phyloP scores from a whole-genome alignment of 1,140 invertebrate genomes.

The Drosophila miranda region DNA sequence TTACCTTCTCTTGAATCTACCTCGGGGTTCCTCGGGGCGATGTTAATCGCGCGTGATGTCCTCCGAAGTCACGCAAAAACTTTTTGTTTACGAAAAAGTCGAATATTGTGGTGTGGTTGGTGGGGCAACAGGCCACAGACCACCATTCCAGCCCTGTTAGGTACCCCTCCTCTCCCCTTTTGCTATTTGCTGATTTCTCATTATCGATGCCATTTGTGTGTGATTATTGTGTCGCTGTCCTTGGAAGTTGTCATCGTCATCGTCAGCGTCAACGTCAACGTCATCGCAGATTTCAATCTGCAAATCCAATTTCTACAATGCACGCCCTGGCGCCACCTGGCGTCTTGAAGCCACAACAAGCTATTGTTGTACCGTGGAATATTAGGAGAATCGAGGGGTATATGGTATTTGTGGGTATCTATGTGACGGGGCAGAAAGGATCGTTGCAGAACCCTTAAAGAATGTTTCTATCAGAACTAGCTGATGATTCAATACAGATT shows the following conservation, averaged over 20 bases:
- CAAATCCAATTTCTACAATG: conserved; percentile 3
- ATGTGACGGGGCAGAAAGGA: too few relatives aligned
- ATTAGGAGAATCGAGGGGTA: too few relatives aligned
- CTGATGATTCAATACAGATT: too few relatives aligned
- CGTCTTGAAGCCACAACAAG: not conserved
- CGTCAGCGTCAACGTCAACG: not conserved
- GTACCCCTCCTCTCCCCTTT: conserved; percentile 1
- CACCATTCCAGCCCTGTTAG: not conserved
- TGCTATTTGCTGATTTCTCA: conserved; percentile 39
- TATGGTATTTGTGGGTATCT: too few relatives aligned
- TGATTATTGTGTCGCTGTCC: conserved; percentile 11
- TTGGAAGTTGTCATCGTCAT: conserved; percentile 11
- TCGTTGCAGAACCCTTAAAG: too few relatives aligned
- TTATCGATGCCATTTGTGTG: conserved; percentile 47
- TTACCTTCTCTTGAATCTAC: too few relatives aligned
- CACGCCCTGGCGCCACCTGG: conserved; percentile 9
- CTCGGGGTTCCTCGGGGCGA: conserved; percentile 9
- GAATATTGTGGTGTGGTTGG: not conserved
- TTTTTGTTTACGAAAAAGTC: conserved; percentile 12
- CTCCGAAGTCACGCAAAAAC: conserved; percentile 26
- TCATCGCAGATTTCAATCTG: conserved; percentile 5
- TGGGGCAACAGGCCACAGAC: too few relatives aligned
- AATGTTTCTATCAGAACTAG: too few relatives aligned
- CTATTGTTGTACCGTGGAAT: not conserved
- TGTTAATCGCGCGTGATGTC: conserved; percentile 63